These are phyloP conservation scores for Tribolium madens DNA, from an alignment of 1,140 invertebrate species.

Conservation along the genomic window DNA sequence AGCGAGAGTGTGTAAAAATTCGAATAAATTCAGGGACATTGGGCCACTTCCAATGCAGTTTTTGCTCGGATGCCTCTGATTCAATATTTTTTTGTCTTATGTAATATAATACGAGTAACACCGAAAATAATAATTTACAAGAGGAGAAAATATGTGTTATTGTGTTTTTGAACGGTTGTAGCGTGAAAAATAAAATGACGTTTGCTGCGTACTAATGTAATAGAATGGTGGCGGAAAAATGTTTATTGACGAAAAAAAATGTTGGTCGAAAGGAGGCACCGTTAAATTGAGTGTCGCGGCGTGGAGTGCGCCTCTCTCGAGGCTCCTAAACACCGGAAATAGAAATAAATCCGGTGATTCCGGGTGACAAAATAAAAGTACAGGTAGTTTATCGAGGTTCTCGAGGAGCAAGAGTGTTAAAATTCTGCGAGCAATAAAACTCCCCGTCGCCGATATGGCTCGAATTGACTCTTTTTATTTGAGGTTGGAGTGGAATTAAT, in stretches of 20 bases:
- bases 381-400: conserved; percentile 11
- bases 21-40: conserved; percentile 27
- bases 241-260: not conserved
- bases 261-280: not conserved
- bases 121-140: conserved; percentile 38
- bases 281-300: not conserved
- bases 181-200: conserved; percentile 30
- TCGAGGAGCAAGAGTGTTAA: not conserved
- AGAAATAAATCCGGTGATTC: conserved; percentile 24
- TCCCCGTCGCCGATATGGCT: not conserved
- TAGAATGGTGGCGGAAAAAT: not conserved
- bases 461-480: conserved; percentile 12
- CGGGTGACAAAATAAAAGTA: conserved; percentile 15
- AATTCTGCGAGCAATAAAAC: conserved; percentile 9
- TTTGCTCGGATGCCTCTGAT: conserved; percentile 26
- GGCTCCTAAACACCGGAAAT: conserved; percentile 5
- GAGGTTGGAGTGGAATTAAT: not conserved
- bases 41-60: conserved; percentile 42
- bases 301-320: not conserved
- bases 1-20: conserved; percentile 12
- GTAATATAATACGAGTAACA: conserved; percentile 1
- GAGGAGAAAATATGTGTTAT: conserved; percentile 27
- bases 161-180: conserved; percentile 25
- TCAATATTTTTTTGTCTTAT: conserved; percentile 36
- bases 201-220: conserved; percentile 7